A percentile compares a stretch with the other conserved stretches of the same genome.
Evolutionary conservation across 2,797 vertebrate genomes (phyloP).

Genomic region (Hoplostethus mediterraneus): DNA sequence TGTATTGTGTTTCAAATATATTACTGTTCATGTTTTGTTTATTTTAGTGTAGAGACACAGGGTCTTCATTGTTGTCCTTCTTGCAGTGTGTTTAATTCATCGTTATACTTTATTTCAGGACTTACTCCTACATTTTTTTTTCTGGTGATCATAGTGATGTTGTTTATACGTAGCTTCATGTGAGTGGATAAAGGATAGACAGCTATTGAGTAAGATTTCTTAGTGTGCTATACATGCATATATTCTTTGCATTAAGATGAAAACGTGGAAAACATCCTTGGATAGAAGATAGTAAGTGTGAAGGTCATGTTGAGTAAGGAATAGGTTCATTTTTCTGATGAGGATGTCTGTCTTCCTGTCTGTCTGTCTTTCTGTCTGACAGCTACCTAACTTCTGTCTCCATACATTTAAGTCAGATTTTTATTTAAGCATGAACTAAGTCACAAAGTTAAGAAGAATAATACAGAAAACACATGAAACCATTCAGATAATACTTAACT

Average conservation of each 20-base stretch:
- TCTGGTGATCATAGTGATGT: slow-evolving; percentile 78
- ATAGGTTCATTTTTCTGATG: slow-evolving; percentile 72
- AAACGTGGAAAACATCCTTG: slow-evolving; percentile 59
- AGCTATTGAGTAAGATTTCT: slow-evolving; percentile 71
- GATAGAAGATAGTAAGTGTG: slow-evolving; percentile 56
- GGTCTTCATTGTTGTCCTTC: slow-evolving; percentile 79
- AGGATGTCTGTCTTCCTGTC: slow-evolving; percentile 69
- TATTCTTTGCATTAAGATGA: slow-evolving; percentile 72
- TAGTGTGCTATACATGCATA: slow-evolving; percentile 68
- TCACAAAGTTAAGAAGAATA: slow-evolving; percentile 65
- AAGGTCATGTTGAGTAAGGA: slow-evolving; percentile 64
- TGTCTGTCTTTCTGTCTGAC: slow-evolving; percentile 63
- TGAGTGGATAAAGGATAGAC: slow-evolving; percentile 73
- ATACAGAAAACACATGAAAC: slow-evolving; percentile 53
- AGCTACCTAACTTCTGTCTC: slow-evolving; percentile 34
- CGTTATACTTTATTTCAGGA: slow-evolving; percentile 68
- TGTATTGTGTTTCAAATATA: slow-evolving; percentile 81
- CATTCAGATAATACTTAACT: slow-evolving; percentile 65
- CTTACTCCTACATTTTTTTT: slow-evolving; percentile 65
- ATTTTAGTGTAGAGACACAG: slow-evolving; percentile 83
- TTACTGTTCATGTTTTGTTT: slow-evolving; percentile 81
- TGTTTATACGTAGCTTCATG: slow-evolving; percentile 76
- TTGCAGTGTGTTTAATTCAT: slow-evolving; percentile 81
- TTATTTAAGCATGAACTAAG: slow-evolving; percentile 63
- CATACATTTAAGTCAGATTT: slow-evolving; percentile 66